Evolutionary conservation across 2,113 vertebrate genomes (phyloP), one percentile per base, ranked within the genome.

Genomic region (Mola mola): DNA sequence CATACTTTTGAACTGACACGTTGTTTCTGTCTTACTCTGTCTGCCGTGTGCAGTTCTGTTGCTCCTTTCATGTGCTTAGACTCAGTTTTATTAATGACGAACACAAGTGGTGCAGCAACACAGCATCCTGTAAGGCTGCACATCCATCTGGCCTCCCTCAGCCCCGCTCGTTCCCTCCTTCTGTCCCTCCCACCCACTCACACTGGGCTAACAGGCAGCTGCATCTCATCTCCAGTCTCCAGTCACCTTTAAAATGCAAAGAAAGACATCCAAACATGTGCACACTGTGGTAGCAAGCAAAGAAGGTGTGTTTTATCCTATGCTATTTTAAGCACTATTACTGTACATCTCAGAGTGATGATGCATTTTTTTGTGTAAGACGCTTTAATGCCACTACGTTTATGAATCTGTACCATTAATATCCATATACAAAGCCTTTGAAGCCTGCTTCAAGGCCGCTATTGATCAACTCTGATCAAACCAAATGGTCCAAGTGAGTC

Each of bases 181-280:
- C 42, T 22, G 48, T 58, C 72, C 50, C 55, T 64, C 75, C 53
- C 75, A 62, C 80, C 49, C 72, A 67, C 79, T 69, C 57, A 56
- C 52, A 48, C 46, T 29, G 47, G 65, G 58, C 78, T 81, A 84
- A 81, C 79, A 84, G 78, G 78, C 87, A 90, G 86, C 86, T 89
- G 89, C 72, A 79, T 69, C 80, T 74, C 74, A 71, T 90, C 85
- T 76, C 38, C 44, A 67, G 68, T 26, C 57, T 46, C 43, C 15
- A 25, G 26, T 25, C 19, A 46, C 22, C 13, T 9, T 22, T 26
- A 16, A 46, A 46, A 25, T n/a, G 43, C 22, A 11, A 21, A 36
- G n/a, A 9, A 13, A 19, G 2, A 12, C 25, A 11, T 55, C 1
- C 12, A 44, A 57, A 40, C 4, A 34, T 43, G 8, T 12, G 17